Evolutionary conservation across 2,797 vertebrate genomes (phyloP).

Genomic region (Micromesistius poutassou): DNA sequence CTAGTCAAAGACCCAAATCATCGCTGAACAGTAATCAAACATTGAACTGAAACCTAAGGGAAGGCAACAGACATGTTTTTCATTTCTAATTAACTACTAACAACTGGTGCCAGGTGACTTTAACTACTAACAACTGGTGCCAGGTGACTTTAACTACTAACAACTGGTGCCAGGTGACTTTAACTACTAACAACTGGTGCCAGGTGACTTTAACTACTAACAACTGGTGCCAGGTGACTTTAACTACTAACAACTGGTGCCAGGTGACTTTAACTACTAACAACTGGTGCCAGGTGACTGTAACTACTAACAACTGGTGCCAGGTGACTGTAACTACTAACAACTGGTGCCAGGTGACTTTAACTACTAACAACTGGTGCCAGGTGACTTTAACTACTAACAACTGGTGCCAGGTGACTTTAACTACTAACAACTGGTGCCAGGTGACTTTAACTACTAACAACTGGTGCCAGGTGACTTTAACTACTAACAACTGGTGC

Average conservation of each 20-base stretch:
- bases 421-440: too few species aligned
- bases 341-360: not conserved
- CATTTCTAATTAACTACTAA: not conserved
- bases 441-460: too few species aligned
- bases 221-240: not conserved
- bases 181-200: too few species aligned
- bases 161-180: not conserved
- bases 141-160: not conserved
- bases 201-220: too few species aligned
- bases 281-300: not conserved
- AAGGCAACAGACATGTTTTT: not conserved
- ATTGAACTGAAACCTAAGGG: not conserved
- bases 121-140: not conserved
- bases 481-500: too few species aligned
- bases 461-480: not conserved
- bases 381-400: too few species aligned
- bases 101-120: not conserved
- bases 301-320: too few species aligned
- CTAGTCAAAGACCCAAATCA: not conserved
- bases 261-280: too few species aligned
- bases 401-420: not conserved
- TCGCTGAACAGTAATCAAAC: not conserved
- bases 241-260: too few species aligned
- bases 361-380: too few species aligned
- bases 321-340: too few species aligned